Conservation (phyloP, 2,888 invertebrate species). For the Charanyca ferruginea region DNA sequence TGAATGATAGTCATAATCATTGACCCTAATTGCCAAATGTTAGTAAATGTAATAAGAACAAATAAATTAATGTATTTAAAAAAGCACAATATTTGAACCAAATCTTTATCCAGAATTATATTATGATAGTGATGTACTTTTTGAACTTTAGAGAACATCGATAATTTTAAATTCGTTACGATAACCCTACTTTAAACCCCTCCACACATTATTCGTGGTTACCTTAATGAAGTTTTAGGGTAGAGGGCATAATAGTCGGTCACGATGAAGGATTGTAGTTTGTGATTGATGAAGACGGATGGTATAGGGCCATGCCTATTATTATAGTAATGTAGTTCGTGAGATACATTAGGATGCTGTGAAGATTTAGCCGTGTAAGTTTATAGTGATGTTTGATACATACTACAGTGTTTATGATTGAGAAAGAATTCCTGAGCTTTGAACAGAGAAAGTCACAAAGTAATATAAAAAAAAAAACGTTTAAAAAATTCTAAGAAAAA, state of each 20-base stretch:
- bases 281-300: slow-evolving; percentile 76
- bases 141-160: slow-evolving; percentile 1
- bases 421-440: not conserved
- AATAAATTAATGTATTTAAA: too few species aligned
- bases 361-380: slow-evolving; percentile 11
- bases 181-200: not conserved
- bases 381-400: not conserved
- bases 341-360: slow-evolving; percentile 24
- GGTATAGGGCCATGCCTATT: slow-evolving; percentile 33
- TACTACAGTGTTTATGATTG: not conserved
- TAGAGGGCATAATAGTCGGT: slow-evolving; percentile 62
- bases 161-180: slow-evolving; percentile 1
- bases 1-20: too few species aligned
- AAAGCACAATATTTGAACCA: too few species aligned
- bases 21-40: too few species aligned
- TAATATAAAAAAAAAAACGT: too few species aligned
- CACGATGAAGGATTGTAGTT: slow-evolving; percentile 65
- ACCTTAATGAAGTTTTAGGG: slow-evolving; percentile 70
- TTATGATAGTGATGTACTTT: not conserved
- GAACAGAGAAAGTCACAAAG: too few species aligned
- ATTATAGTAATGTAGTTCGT: slow-evolving; percentile 48
- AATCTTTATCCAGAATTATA: not conserved
- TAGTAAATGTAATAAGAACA: too few species aligned
- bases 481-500: too few species aligned
- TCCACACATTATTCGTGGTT: slow-evolving; percentile 46